Evolutionary conservation across 1,140 invertebrate species (phyloP).

Genomic region (Nasonia vitripennis): DNA sequence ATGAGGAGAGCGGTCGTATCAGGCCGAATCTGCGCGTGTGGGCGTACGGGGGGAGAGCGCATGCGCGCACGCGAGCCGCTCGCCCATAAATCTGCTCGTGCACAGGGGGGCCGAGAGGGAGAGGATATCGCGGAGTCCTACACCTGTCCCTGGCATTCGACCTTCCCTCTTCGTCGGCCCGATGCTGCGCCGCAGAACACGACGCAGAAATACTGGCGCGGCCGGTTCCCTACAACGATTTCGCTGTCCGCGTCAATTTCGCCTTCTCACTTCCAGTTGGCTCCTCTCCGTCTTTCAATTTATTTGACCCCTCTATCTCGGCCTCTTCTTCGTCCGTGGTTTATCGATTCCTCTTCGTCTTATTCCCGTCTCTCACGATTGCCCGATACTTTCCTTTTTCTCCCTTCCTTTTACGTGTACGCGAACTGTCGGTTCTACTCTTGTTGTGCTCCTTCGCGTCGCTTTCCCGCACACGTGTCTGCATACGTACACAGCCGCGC

Average conservation of each 20-base stretch:
- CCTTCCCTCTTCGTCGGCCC: background rate
- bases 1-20: slow-evolving; percentile 27
- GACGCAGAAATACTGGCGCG: background rate
- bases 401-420: background rate
- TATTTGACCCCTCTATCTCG: slow-evolving; percentile 33
- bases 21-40: slow-evolving; percentile 35
- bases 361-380: background rate
- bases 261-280: slow-evolving; percentile 27
- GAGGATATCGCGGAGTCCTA: slow-evolving; percentile 11
- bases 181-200: background rate
- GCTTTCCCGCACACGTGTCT: slow-evolving; percentile 1
- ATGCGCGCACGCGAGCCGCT: slow-evolving; percentile 17
- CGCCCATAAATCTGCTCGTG: slow-evolving; percentile 18
- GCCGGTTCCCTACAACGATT: background rate
- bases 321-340: background rate
- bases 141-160: slow-evolving; percentile 16
- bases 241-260: slow-evolving; percentile 33
- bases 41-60: background rate
- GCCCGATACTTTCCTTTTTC: background rate
- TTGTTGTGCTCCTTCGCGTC: background rate
- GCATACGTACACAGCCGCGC: background rate
- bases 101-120: slow-evolving; percentile 6
- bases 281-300: slow-evolving; percentile 14
- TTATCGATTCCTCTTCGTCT: slow-evolving; percentile 26
- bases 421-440: too few relatives aligned